Evolutionary conservation across 2,113 vertebrate genomes (phyloP).

Genomic region (Craseonycteris thonglongyai): DNA sequence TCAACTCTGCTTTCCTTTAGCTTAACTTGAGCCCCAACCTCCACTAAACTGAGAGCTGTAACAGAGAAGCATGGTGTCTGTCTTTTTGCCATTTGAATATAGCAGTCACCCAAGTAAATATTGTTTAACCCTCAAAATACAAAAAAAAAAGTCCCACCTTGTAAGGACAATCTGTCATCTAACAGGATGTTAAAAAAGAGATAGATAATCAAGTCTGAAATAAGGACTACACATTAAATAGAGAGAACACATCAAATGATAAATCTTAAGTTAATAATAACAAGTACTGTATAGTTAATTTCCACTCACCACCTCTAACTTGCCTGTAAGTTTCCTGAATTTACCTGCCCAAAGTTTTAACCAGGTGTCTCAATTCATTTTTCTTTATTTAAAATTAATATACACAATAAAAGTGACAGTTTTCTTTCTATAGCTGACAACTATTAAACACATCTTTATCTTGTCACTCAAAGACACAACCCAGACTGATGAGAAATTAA

Average conservation of each 20-base stretch:
- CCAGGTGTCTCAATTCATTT: background rate
- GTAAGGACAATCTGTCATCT: background rate
- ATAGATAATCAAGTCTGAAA: background rate
- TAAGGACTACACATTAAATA: background rate
- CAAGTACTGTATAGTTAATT: background rate
- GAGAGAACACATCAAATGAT: background rate
- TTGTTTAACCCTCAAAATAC: background rate
- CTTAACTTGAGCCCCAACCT: background rate
- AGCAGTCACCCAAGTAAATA: background rate
- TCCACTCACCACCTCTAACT: background rate
- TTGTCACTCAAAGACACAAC: background rate
- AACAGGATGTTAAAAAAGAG: background rate
- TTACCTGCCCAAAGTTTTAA: conserved; percentile 24
- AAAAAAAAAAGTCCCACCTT: background rate
- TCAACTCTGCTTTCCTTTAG: background rate
- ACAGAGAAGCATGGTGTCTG: background rate
- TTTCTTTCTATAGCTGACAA: conserved; percentile 13
- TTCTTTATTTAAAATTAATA: conserved; percentile 36
- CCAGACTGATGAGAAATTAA: background rate
- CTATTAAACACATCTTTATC: background rate
- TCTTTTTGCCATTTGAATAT: background rate
- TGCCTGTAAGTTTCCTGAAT: background rate
- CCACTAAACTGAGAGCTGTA: background rate
- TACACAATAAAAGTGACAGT: background rate
- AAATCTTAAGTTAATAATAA: conserved; percentile 12